phyloP scores from a whole-genome alignment of 2,797 vertebrate species.

The Miichthys miiuy region DNA sequence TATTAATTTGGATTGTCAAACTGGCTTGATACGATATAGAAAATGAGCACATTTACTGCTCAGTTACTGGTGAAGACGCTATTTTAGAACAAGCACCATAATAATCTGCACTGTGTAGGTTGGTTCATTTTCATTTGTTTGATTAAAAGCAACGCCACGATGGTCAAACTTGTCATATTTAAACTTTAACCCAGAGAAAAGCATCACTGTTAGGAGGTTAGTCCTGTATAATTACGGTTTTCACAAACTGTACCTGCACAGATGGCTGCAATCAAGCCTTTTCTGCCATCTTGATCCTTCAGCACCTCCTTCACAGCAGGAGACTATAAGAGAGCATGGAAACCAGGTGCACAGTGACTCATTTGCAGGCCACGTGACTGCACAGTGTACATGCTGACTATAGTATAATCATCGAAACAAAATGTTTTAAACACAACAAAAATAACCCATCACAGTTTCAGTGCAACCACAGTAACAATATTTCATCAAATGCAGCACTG shows the following conservation, averaged over 20 bases:
- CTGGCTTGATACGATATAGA: conserved; percentile 17
- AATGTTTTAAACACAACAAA: conserved; percentile 23
- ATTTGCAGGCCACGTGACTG: conserved; percentile 38
- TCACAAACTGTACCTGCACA: conserved; percentile 91
- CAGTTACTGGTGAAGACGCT: background rate
- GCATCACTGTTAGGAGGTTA: background rate
- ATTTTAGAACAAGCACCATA: conserved; percentile 1
- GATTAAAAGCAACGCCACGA: conserved; percentile 14
- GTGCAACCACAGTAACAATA: background rate
- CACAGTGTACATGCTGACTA: conserved; percentile 29
- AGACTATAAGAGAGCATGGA: conserved; percentile 84
- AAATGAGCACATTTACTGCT: conserved; percentile 16
- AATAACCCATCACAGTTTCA: background rate
- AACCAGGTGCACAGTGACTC: conserved; percentile 64
- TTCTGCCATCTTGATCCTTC: conserved; percentile 93
- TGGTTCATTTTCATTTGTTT: background rate
- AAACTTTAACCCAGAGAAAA: conserved; percentile 18
- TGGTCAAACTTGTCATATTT: conserved; percentile 18
- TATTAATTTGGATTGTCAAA: conserved; percentile 24
- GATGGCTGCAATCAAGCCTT: conserved; percentile 97
- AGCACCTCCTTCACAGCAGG: conserved; percentile 92
- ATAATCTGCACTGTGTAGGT: background rate
- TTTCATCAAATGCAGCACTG: background rate
- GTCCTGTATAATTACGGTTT: conserved; percentile 32
- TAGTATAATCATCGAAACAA: conserved; percentile 1